Base-by-base conservation (phyloP, 2,113 vertebrate genomes). In the Zosterops borbonicus region DNA sequence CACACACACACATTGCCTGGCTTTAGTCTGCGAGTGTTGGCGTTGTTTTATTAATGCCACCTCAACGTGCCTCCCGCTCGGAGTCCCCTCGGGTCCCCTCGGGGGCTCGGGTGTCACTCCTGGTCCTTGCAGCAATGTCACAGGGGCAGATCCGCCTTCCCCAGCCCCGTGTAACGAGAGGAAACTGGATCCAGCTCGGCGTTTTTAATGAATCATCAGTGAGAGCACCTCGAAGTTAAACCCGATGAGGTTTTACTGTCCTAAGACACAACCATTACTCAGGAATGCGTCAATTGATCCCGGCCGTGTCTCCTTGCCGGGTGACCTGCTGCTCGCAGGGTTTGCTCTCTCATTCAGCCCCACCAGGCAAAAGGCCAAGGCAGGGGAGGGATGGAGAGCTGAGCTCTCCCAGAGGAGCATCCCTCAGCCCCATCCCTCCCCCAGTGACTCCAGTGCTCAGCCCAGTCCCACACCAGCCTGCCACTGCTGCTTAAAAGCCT, bases 41-140 rank as follows among this genome's bases (percentile, higher is more conserved):
- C 53, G 19, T 28, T 42, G 44, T 73, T 91, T 89, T 56, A 71
- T 77, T n/a, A 22, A 60, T 65, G 88, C 37, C 5, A 6, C 28
- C 41, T 58, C 85, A 33, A 33, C 9, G n/a, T 71, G 58, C 20
- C 14, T 37, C 11, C 78, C 11, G 23, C 5, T 3, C 0, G 22
- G 92, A 33, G 78, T 83, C 52, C 80, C 90, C 77, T 47, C 31
- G 3, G 1, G 21, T 91, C 78, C 92, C 94, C 58, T 52, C 29
- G 31, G 39, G 24, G 6, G 47, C 59, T 95, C 12, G 31, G 49
- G 56, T 96, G 86, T 96, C 85, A 13, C 73, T 41, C 1, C 6
- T 7, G 81, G 15, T 92, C 91, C 74, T 92, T 86, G 75, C 89
- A 68, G 94, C 93, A 91, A 87, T 49, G 91, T 94, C 92, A 83